These are phyloP conservation scores for Mus spretus DNA, from an alignment of 2,797 vertebrate genomes.

Conservation along the genomic window DNA sequence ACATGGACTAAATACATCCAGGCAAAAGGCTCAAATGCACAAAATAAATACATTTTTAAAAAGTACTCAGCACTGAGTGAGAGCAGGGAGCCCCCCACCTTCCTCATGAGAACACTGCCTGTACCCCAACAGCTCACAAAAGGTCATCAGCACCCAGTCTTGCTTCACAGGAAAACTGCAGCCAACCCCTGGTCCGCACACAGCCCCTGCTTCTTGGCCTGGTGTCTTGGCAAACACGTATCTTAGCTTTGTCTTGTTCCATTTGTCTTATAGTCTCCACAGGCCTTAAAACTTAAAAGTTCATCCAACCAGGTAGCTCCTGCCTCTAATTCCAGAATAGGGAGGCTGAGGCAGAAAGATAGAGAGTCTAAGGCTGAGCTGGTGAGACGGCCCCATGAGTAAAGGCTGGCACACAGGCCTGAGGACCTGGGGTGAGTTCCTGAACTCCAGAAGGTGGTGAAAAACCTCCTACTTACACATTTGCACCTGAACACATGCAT, in stretches of 20 bases:
- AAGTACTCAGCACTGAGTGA: neutral
- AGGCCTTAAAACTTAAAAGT: neutral
- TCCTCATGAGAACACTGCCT: neutral
- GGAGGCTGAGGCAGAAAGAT: neutral
- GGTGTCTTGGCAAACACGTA: neutral
- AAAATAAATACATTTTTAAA: neutral
- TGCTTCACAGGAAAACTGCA: neutral
- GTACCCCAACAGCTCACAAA: neutral
- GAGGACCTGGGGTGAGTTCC: too few species aligned
- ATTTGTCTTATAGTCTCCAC: neutral
- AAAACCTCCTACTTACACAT: neutral
- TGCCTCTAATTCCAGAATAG: neutral
- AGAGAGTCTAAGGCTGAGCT: neutral
- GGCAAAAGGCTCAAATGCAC: neutral
- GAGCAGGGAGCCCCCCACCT: neutral
- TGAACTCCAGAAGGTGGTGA: neutral
- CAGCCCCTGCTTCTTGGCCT: neutral
- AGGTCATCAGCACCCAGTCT: rapidly evolving
- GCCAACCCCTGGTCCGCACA: neutral
- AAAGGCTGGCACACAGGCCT: neutral
- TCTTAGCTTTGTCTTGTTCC: neutral
- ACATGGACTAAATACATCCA: neutral
- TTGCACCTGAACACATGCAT: too few species aligned
- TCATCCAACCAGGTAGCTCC: neutral
- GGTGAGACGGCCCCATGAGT: too few species aligned